These are phyloP conservation scores for Archilochus colubris DNA, from an alignment of 2,113 vertebrate genomes.

Conservation along the genomic window DNA sequence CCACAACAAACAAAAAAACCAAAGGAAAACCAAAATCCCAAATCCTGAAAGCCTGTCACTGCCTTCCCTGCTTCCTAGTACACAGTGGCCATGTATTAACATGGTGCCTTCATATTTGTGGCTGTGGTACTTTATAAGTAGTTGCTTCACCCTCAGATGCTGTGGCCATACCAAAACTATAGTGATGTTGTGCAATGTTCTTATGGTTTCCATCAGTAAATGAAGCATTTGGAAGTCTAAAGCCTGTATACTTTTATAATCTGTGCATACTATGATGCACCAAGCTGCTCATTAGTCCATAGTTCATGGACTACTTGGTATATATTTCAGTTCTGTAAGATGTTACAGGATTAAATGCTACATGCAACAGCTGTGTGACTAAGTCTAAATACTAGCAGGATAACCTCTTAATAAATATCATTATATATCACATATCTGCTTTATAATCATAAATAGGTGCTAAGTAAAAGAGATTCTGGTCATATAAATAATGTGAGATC, in stretches of 20 bases:
- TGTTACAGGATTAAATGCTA: not conserved
- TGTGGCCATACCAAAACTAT: not conserved
- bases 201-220: not conserved
- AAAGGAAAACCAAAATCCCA: not conserved
- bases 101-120: not conserved
- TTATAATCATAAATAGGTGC: not conserved
- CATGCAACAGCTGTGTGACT: not conserved
- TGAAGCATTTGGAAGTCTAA: not conserved
- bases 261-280: not conserved
- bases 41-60: not conserved
- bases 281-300: not conserved
- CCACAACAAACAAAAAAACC: too few species aligned
- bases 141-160: not conserved
- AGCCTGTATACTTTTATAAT: not conserved
- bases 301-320: not conserved
- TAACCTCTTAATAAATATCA: not conserved
- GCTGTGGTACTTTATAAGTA: not conserved
- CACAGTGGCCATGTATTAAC: not conserved
- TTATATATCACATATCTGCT: not conserved
- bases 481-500: not conserved
- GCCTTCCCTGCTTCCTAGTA: fast-evolving
- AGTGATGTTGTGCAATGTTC: not conserved
- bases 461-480: not conserved
- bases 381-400: not conserved
- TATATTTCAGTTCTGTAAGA: not conserved